These are phyloP conservation scores for Pituophis catenifer DNA, from an alignment of 2,113 vertebrate species.

Conservation along the genomic window DNA sequence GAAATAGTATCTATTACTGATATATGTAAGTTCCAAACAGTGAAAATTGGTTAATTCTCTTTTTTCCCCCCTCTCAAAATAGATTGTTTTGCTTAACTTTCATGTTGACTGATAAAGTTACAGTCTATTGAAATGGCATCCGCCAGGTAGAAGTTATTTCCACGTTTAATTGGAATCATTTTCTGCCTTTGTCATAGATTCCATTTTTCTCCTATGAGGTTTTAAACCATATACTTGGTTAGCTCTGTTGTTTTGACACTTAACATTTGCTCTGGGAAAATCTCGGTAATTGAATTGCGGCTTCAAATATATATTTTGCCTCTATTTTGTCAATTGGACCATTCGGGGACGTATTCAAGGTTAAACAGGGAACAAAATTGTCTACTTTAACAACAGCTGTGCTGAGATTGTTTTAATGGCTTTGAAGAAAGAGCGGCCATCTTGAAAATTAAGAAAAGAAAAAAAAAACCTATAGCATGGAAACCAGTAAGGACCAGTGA, in stretches of 20 bases:
- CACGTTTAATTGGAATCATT: slow-evolving; percentile 46
- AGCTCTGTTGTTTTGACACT: slow-evolving; percentile 37
- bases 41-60: slow-evolving; percentile 69
- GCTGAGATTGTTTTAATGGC: neutral
- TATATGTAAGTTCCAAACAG: slow-evolving; percentile 70
- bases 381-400: neutral
- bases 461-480: neutral
- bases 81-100: slow-evolving; percentile 56
- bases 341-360: neutral
- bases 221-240: slow-evolving; percentile 40
- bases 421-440: neutral
- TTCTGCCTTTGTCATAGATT: slow-evolving; percentile 44
- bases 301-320: neutral
- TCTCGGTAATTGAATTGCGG: slow-evolving; percentile 11
- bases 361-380: neutral
- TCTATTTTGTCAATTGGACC: neutral
- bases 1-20: slow-evolving; percentile 78
- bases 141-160: slow-evolving; percentile 60
- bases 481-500: neutral
- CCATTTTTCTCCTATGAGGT: slow-evolving; percentile 11
- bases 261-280: slow-evolving; percentile 35
- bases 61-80: slow-evolving; percentile 56
- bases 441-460: neutral
- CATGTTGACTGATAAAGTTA: slow-evolving; percentile 59
- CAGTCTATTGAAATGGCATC: slow-evolving; percentile 63